Percentiles rank a stretch among this genome's conserved stretches.
Conservation (phyloP, 2,797 vertebrate genomes). For the Poeciliopsis paucimaculata region DNA sequence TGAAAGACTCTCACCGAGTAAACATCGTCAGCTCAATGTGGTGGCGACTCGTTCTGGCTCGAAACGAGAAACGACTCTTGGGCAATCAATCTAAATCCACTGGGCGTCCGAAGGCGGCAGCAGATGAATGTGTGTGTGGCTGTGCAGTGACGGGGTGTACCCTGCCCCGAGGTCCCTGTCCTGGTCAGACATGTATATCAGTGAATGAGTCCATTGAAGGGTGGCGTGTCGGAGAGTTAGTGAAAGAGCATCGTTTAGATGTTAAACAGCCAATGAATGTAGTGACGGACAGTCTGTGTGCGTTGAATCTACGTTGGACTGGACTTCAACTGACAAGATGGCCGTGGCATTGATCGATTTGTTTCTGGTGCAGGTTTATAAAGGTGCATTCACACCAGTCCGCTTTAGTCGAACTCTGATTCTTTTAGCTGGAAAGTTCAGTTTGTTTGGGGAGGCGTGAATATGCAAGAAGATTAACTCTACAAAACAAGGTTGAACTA, state of each 20-base stretch:
- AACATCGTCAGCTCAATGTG: slow-evolving; percentile 53
- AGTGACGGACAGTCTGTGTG: slow-evolving; percentile 21
- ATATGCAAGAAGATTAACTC: neutral
- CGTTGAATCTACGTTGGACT: slow-evolving; percentile 5
- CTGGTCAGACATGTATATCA: neutral
- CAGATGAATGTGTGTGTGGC: slow-evolving; percentile 11
- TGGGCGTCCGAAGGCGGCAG: slow-evolving; percentile 31
- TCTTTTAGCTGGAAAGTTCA: neutral
- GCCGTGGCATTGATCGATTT: slow-evolving; percentile 18
- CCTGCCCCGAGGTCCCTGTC: slow-evolving; percentile 52
- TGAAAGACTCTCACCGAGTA: slow-evolving; percentile 64
- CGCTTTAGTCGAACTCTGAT: neutral
- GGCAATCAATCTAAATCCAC: slow-evolving; percentile 67
- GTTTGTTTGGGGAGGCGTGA: neutral
- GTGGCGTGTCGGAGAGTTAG: slow-evolving; percentile 34
- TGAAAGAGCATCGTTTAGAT: slow-evolving; percentile 49
- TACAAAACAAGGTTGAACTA: neutral
- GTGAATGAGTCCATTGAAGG: slow-evolving; percentile 57
- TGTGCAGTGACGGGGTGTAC: slow-evolving; percentile 41
- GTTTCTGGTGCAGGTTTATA: neutral
- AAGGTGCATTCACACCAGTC: neutral
- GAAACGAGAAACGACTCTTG: slow-evolving; percentile 44
- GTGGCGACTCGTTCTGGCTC: slow-evolving; percentile 48
- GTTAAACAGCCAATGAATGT: slow-evolving; percentile 33
- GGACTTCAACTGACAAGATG: slow-evolving; percentile 25